These are phyloP conservation scores for Physeter macrocephalus DNA, from an alignment of 2,113 vertebrate species.

Conservation along the genomic window DNA sequence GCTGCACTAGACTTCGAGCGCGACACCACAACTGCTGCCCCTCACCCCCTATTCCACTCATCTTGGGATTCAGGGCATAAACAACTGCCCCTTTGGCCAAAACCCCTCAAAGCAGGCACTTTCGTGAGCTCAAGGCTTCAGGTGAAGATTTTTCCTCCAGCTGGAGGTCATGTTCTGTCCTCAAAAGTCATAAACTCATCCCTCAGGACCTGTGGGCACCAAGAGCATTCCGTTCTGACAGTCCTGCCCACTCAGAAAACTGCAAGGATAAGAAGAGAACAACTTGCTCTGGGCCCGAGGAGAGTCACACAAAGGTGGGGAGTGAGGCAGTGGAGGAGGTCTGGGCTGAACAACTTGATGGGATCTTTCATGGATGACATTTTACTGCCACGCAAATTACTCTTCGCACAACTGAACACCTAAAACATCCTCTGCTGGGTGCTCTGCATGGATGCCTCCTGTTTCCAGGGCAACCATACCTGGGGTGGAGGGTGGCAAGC, in stretches of 20 bases:
- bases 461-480: slow-evolving; percentile 1
- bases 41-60: not conserved
- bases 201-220: not conserved
- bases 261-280: not conserved
- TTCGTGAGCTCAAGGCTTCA: not conserved
- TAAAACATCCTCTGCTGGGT: not conserved
- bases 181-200: not conserved
- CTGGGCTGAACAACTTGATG: not conserved
- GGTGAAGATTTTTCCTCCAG: not conserved
- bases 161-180: not conserved
- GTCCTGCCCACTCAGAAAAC: not conserved
- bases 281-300: not conserved
- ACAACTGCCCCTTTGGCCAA: not conserved
- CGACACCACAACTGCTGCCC: rapidly evolving
- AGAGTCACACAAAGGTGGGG: not conserved
- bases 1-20: not conserved
- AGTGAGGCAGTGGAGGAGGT: not conserved
- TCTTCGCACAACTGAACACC: not conserved
- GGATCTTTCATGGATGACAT: not conserved
- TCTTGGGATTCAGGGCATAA: not conserved
- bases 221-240: not conserved
- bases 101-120: not conserved
- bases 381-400: not conserved
- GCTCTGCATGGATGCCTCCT: not conserved
- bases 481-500: not conserved